Conservation (phyloP, 2,888 invertebrate genomes). For the Epistrophe grossulariae region DNA sequence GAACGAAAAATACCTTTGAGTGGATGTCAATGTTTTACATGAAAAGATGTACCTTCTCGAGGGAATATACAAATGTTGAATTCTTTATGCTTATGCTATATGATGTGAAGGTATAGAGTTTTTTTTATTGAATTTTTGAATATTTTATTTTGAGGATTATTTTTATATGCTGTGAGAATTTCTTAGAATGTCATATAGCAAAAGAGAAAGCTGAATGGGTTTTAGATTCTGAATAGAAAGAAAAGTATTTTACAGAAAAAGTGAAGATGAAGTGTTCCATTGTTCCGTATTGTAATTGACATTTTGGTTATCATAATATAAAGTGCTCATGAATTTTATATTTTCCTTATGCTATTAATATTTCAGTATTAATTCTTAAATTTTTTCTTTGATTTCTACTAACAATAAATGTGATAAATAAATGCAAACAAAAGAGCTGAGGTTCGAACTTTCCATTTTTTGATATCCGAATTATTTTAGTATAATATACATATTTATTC, state of each 20-base stretch:
- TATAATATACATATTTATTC: too few species aligned
- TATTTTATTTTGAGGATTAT: not conserved
- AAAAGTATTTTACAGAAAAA: not conserved
- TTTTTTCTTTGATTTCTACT: not conserved
- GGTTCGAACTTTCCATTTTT: not conserved
- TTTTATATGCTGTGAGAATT: not conserved
- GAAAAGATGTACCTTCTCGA: not conserved
- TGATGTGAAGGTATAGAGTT: not conserved
- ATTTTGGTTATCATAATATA: not conserved
- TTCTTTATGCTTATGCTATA: not conserved
- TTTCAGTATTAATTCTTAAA: too few species aligned
- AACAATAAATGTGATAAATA: too few species aligned
- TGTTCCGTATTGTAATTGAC: not conserved
- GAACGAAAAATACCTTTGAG: conserved; percentile 19
- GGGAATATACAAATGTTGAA: not conserved
- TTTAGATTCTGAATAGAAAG: not conserved
- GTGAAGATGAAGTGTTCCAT: not conserved
- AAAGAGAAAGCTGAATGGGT: not conserved
- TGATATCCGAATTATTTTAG: too few species aligned
- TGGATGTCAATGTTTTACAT: conserved; percentile 27
- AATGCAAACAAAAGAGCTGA: not conserved
- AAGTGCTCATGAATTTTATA: too few species aligned
- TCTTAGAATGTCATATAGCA: not conserved
- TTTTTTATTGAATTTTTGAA: not conserved
- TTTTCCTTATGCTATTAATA: too few species aligned